Percentiles rank a stretch among this genome's conserved stretches.
Evolutionary conservation across 2,113 vertebrate genomes (phyloP).

Genomic region (Phylloscopus trochilus): DNA sequence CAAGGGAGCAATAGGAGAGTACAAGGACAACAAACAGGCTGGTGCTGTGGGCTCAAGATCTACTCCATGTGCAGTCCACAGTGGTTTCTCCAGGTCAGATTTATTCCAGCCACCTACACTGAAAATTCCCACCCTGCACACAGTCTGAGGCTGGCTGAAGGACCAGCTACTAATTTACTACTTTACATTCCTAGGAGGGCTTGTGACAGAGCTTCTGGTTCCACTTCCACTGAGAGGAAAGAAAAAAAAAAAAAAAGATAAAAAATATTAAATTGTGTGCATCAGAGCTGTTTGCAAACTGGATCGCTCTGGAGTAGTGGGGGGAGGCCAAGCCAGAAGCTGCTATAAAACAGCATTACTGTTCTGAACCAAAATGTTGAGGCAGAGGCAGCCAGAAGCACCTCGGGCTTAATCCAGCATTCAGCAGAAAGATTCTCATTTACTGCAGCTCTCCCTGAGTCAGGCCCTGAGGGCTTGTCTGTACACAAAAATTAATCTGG

Average conservation of each 20-base stretch:
- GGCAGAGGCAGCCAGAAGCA: background rate
- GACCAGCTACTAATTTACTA: background rate
- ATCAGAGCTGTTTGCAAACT: background rate
- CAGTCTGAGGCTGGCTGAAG: background rate
- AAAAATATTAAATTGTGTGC: background rate
- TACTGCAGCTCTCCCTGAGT: background rate
- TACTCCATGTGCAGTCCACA: background rate
- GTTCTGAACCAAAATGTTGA: background rate
- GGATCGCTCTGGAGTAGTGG: background rate
- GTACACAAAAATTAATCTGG: conserved; percentile 40
- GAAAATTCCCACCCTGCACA: background rate
- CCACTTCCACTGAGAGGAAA: background rate
- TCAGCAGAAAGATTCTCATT: conserved; percentile 2
- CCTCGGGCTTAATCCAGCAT: background rate
- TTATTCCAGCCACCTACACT: background rate
- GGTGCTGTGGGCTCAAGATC: background rate
- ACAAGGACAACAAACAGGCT: background rate
- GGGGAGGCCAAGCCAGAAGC: background rate
- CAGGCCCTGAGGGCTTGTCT: conserved; percentile 32
- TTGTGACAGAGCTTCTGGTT: background rate
- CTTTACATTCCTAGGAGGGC: background rate
- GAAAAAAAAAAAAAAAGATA: no score
- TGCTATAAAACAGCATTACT: background rate
- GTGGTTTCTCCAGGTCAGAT: background rate
- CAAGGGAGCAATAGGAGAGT: background rate